Evolutionary conservation across 2,113 vertebrate species (phyloP), one percentile per base, ranked within the genome.

Genomic region (Rhinolophus sinicus): DNA sequence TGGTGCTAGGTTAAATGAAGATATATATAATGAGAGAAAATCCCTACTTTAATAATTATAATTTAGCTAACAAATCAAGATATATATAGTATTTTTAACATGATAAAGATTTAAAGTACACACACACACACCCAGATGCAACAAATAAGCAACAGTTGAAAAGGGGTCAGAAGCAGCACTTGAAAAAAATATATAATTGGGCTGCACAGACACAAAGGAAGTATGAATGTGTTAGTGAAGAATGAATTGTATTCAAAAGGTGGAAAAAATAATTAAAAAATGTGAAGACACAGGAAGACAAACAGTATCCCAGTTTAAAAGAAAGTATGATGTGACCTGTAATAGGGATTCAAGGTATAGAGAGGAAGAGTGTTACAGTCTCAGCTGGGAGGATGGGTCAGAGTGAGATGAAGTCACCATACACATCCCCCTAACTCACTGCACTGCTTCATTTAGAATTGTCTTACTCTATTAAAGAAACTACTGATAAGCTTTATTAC

Each of bases 41-140:
- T 70, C n/a, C 2, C 13, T 94, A 72, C 18, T 65, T 69, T 96
- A 52, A 88, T 1, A 96, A 92, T 78, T 77, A 85, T 35, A 88
- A 96, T 73, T 75, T 73, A 82, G 30, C 18, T 88, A 93, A 80
- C 0, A 96, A 52, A 72, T 90, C 12, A 93, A 92, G 33, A 83
- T 64, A 58, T 86, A 92, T 2, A 19, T n/a, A 77, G 62, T 11
- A 24, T 67, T 72, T 91, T 89, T 58, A 95, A 87, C 3, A 82
- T 30, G 85, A 84, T n/a, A 81, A 92, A 94, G 3, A 11, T 75
- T 80, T 73, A n/a, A 64, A 73, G 40, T 82, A 47, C 21, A 62
- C 62, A 26, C 9, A 13, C 26, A 13, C 26, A 13, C 9, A 69
- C 82, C 60, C 50, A 81, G 35, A 69, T 35, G 11, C 14, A 90